Base-by-base conservation (phyloP, 2,797 vertebrate genomes). In the Tinamus major region DNA sequence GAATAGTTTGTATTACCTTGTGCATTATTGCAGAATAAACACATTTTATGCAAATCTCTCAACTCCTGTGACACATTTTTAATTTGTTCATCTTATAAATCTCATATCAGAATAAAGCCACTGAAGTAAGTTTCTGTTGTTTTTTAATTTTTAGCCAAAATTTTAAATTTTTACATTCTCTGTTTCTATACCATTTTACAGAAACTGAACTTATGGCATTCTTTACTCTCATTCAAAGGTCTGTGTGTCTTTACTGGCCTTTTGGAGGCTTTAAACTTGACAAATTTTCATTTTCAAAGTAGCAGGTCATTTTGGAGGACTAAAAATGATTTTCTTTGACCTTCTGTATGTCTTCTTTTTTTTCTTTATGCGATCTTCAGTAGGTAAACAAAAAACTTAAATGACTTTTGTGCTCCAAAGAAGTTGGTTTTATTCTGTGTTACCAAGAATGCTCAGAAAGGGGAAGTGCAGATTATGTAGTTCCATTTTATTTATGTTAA, bases 61-160 rank as follows among this genome's bases (percentile, higher is more conserved):
- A 69, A 41, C 7, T 85, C 7, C 5, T 53, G 3, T 42, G 56
- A 51, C 4, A 13, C 12, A 63, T n/a, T 19, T 23, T 18, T 46
- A 21, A 1, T 6, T 56, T 84, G 76, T 72, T 33, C 3, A 18
- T 24, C 6, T 75, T 0, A 0, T n/a, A 29, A 1, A 9, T 86
- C 17, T 80, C 6, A 64, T 82, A 12, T 80, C 13, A 15, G 61
- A 74, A 33, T 77, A 79, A 70, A 89, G 8, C 27, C 1, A 8
- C 41, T 85, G 23, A 83, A 87, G 42, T 48, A 59, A 75, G 41
- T 44, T 85, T 51, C 29, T 77, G 21, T 9, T 87, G 44, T 53
- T 65, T 69, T 48, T 11, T 48, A 41, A 62, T 87, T 78, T 78
- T 62, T 68, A 80, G 80, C 1, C 5, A 39, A 35, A 35, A 35